phyloP scores from a whole-genome alignment of 2,113 vertebrate species.

The Chlorodrepanis virens region DNA sequence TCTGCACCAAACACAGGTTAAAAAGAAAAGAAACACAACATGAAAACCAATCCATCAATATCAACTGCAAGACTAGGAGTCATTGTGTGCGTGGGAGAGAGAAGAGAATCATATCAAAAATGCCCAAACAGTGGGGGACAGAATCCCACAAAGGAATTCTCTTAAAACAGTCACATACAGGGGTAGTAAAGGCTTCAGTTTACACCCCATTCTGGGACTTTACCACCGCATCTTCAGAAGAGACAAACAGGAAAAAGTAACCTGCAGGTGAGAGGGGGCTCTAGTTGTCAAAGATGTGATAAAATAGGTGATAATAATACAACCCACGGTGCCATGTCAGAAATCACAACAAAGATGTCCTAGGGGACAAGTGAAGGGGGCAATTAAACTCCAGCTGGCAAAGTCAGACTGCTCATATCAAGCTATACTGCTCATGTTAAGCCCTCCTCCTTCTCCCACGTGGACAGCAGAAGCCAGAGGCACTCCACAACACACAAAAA shows the following conservation, averaged over 20 bases:
- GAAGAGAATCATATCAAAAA: neutral
- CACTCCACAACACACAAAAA: neutral
- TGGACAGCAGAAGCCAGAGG: neutral
- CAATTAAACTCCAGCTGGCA: neutral
- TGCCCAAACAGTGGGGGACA: neutral
- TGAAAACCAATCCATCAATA: neutral
- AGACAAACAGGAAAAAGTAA: neutral
- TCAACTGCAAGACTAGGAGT: neutral
- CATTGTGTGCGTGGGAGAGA: rapidly evolving
- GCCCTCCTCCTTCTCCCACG: neutral
- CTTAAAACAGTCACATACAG: neutral
- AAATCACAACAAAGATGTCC: neutral
- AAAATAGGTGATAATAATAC: neutral
- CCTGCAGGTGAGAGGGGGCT: neutral
- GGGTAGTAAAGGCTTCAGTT: neutral
- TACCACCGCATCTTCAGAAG: neutral
- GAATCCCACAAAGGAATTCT: neutral
- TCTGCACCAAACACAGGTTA: neutral
- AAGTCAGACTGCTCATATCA: neutral
- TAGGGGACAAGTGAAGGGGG: neutral
- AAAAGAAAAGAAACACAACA: neutral
- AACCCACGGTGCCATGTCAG: neutral
- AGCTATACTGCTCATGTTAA: neutral
- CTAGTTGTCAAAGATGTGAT: neutral
- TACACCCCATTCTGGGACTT: neutral